A percentile compares a stretch with the other conserved stretches of the same genome.
phyloP scores from a whole-genome alignment of 2,113 vertebrate genomes.

The Phycodurus eques region DNA sequence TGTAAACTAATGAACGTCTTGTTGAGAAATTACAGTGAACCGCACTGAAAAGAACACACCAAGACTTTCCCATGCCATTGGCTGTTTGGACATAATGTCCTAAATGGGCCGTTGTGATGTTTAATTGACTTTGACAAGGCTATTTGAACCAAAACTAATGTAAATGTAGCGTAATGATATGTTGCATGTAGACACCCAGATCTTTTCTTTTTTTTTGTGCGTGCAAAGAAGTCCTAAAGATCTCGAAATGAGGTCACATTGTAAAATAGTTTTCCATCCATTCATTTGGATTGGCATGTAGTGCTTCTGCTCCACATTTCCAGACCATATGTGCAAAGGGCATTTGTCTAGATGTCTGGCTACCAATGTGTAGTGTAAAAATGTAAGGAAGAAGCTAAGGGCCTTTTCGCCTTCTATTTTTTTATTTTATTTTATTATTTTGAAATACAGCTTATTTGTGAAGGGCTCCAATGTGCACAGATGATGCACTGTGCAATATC shows the following conservation, averaged over 20 bases:
- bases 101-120: slow-evolving; percentile 22
- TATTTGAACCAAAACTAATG: slow-evolving; percentile 34
- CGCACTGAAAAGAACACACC: not conserved
- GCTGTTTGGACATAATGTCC: slow-evolving; percentile 14
- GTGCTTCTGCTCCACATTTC: not conserved
- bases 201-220: slow-evolving; percentile 16
- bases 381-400: slow-evolving; percentile 8
- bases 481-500: slow-evolving; percentile 40
- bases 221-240: slow-evolving; percentile 6
- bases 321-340: slow-evolving; percentile 9
- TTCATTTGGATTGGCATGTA: not conserved
- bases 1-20: slow-evolving; percentile 11
- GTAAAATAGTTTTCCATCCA: not conserved
- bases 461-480: slow-evolving; percentile 66
- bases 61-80: not conserved
- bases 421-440: slow-evolving; percentile 8
- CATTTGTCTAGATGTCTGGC: slow-evolving; percentile 5
- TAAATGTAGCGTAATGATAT: slow-evolving; percentile 24
- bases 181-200: not conserved
- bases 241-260: slow-evolving; percentile 5
- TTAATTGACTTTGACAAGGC: slow-evolving; percentile 16
- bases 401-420: slow-evolving; percentile 1
- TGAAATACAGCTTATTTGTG: slow-evolving; percentile 56
- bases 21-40: slow-evolving; percentile 14
- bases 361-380: slow-evolving; percentile 38